Evolutionary conservation across 2,797 vertebrate species (phyloP), one percentile per base, ranked within the genome.

Genomic region (Girardinus metallicus): DNA sequence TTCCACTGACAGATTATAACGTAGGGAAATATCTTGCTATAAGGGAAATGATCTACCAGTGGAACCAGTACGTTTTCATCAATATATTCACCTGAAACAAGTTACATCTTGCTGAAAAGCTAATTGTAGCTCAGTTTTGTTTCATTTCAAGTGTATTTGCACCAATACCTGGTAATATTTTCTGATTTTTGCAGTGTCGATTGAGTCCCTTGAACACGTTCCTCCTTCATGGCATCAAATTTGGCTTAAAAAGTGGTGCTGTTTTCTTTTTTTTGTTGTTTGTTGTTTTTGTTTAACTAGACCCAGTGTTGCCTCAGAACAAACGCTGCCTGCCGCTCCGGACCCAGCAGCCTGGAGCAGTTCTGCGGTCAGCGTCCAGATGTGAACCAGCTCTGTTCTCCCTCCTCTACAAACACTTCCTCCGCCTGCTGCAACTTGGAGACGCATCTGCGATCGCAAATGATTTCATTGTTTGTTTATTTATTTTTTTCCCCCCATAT

Each of bases 301-400:
- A 7, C 29, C 31, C 13, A 62, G 5, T 15, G 13, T 62, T 34
- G n/a, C 34, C 10, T 21, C 39, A 23, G 64, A 68, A 41, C 34
- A 41, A 75, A 18, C 43, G 23, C 44, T 8, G 34, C 12, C 81
- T 23, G 39, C 71, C 49, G 18, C 44, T 57, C n/a, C 74, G 73
- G 43, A 84, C 82, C 76, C 60, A 83, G 76, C 39, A 34, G 60
- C 60, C 31, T 15, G 2, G 31, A 34, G 60, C 60, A 34, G 60
- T 36, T 64, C 51, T 41, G 87, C 75, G 83, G 89, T 88, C 70
- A 60, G 51, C 66, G 29, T 74, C 29, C 77, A 78, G 43, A 76
- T 76, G 74, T 29, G 44, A 82, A 85, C 73, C 87, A 86, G 83
- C 83, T 88, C 31, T 64, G 31, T 83, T 60, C 70, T 68, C 79